Base-by-base conservation (phyloP, 2,113 vertebrate genomes). In the Vombatus ursinus region DNA sequence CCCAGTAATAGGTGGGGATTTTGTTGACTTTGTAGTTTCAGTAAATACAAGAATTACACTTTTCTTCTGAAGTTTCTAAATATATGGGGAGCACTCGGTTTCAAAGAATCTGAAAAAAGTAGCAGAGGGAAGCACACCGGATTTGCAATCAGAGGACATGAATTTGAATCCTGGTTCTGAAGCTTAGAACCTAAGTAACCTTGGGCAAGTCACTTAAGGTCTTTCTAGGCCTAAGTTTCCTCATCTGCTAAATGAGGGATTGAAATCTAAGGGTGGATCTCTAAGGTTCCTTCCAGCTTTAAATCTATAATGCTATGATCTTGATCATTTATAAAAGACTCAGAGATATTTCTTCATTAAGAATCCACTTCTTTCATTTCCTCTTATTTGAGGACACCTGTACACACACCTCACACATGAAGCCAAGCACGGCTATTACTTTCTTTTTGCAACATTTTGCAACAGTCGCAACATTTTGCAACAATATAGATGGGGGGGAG, bases 31-130 rank as follows among this genome's bases (percentile, higher is more conserved):
- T 68, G 57, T 51, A 22, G 26, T 61, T 61, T 91, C 47, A 92
- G 53, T 44, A 97, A 97, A 94, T 26, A 25, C 50, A 84, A 96
- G 37, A 95, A 92, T 93, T 24, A 95, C 1, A 93, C n/a, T 96
- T 92, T 94, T 91, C 44, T 84, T 93, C 89, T 94, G 51, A 95
- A 22, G 2, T 50, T 90, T 94, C 77, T 68, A 50, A 51, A 84
- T 50, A 28, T 50, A 51, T 52, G 44, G 68, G 3, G 47, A 77
- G 93, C 92, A 77, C 16, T 89, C 52, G n/a, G 0, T 89, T 84
- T 90, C 94, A 92, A n/a, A 50, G 48, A 48, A 49, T 95, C 52
- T 96, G 94, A 96, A 95, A 97, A 90, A 84, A 84, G 37, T 44
- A 84, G n/a, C 68, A 44, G 19, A 84, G 7, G 37, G 12, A 68